Conservation (phyloP, 1,140 invertebrate genomes). For the Sycobia sp. region DNA sequence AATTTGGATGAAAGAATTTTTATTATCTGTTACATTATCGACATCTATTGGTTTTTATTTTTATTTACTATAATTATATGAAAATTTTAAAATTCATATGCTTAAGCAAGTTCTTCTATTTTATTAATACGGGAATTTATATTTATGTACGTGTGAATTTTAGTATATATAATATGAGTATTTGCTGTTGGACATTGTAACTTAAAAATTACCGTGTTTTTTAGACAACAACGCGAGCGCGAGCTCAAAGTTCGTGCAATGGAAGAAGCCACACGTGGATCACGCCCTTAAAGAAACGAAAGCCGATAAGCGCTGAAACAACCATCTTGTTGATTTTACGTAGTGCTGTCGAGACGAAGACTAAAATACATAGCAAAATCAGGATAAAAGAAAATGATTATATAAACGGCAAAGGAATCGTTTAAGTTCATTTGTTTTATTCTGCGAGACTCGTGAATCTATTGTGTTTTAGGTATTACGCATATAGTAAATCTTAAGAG, state of each 20-base stretch:
- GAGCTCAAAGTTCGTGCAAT: slow-evolving; percentile 83
- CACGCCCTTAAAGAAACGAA: slow-evolving; percentile 65
- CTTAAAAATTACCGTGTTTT: slow-evolving; percentile 53
- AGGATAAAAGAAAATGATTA: slow-evolving; percentile 37
- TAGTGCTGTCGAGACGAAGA: slow-evolving; percentile 25
- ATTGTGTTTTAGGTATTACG: slow-evolving; percentile 20
- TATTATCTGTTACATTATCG: too few relatives aligned
- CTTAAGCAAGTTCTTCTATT: too few relatives aligned
- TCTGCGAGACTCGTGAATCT: slow-evolving; percentile 7
- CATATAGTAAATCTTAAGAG: slow-evolving; percentile 16
- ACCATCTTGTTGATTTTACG: slow-evolving; percentile 15
- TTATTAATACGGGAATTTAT: too few relatives aligned
- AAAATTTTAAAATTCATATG: too few relatives aligned
- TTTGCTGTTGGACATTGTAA: too few relatives aligned
- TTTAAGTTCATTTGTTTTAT: slow-evolving; percentile 43
- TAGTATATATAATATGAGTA: too few relatives aligned
- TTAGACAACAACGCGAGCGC: slow-evolving; percentile 79
- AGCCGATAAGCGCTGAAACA: slow-evolving; percentile 27
- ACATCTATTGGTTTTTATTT: too few relatives aligned
- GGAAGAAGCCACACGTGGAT: slow-evolving; percentile 82
- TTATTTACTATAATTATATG: too few relatives aligned
- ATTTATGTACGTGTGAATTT: too few relatives aligned
- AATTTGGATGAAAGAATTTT: too few relatives aligned
- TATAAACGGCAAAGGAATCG: slow-evolving; percentile 41
- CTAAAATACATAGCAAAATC: slow-evolving; percentile 34